A percentile compares a stretch with the other conserved stretches of the same genome.
These are phyloP conservation scores for Thamnaconus septentrionalis DNA, from an alignment of 2,113 vertebrate species.

Conservation along the genomic window DNA sequence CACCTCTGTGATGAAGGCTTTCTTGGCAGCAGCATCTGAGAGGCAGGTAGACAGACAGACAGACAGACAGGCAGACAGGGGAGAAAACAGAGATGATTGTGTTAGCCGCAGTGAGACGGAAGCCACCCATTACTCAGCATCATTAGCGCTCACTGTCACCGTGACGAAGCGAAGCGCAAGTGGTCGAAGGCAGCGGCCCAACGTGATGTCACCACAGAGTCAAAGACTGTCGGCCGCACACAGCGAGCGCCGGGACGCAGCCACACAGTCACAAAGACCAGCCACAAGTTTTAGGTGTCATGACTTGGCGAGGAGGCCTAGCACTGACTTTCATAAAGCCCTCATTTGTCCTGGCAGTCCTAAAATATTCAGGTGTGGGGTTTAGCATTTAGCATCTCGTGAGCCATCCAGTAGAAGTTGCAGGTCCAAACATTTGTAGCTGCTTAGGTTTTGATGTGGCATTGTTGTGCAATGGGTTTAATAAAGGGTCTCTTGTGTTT, in stretches of 20 bases:
- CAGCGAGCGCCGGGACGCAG: no score
- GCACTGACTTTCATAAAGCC: no score
- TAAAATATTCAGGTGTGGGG: no score
- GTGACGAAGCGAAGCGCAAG: constrained; percentile 34
- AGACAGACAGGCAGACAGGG: constrained; percentile 16
- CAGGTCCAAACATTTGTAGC: no score
- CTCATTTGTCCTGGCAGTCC: no score
- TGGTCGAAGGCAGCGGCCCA: constrained; percentile 14
- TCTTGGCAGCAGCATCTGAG: constrained; percentile 67
- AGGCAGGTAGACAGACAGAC: constrained; percentile 15
- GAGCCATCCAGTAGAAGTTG: no score
- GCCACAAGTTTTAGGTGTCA: no score
- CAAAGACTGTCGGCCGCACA: neutral
- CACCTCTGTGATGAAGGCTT: constrained; percentile 75
- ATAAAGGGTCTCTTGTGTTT: neutral
- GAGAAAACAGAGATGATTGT: neutral
- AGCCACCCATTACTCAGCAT: constrained; percentile 38
- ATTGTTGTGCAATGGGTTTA: no score
- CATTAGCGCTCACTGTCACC: constrained; percentile 37
- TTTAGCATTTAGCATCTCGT: no score
- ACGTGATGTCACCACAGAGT: constrained; percentile 48
- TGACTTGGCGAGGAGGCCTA: no score
- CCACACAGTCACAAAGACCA: no score
- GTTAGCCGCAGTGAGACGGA: constrained; percentile 29
- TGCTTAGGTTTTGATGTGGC: no score